Evolutionary conservation across 2,888 invertebrate genomes (phyloP), one percentile per base, ranked within the genome.

Genomic region (Eilema caniola): DNA sequence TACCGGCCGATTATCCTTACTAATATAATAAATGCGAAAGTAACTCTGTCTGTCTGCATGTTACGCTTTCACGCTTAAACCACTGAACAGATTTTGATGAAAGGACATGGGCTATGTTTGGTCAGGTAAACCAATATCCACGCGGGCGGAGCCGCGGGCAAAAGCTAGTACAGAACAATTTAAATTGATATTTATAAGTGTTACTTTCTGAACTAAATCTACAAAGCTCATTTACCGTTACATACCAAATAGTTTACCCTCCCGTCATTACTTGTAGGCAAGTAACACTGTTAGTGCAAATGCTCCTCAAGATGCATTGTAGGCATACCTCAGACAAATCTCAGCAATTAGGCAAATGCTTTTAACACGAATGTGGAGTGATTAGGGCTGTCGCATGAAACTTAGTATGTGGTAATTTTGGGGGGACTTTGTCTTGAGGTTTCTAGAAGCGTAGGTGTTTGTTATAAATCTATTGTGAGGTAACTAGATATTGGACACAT

Each of bases 311-410:
- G 78, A 83, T 83, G 82, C 82, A 80, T 79, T 74, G 83, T 79
- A 80, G 81, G 84, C 84, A 83, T 83, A 84, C 84, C 85, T 82
- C 78, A 86, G 88, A 89, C 88, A 88, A 89, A 89, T 89, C 88
- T 88, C 75, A 70, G 85, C 88, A 89, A 89, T 89, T 89, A 89
- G 83, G 86, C 84, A 85, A 87, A 89, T 88, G 88, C 87, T 88
- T 87, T 87, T 84, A 88, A 82, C 84, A 81, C 77, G 82, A 78
- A 80, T 77, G 79, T 80, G 78, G 71, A 76, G 69, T 66, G 61
- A 72, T 77, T 75, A 83, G 83, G 83, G 84, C 28, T 79, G 80
- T 63, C 78, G 41, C 77, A 47, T 31, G 61, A 3, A 61, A 70
- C 47, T 66, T 23, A 25, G 41, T 37, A 63, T 47, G 31, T 66